Percentiles rank a stretch among this genome's conserved stretches.
Evolutionary conservation across 1,140 invertebrate genomes (phyloP).

Genomic region (Orius insidiosus): DNA sequence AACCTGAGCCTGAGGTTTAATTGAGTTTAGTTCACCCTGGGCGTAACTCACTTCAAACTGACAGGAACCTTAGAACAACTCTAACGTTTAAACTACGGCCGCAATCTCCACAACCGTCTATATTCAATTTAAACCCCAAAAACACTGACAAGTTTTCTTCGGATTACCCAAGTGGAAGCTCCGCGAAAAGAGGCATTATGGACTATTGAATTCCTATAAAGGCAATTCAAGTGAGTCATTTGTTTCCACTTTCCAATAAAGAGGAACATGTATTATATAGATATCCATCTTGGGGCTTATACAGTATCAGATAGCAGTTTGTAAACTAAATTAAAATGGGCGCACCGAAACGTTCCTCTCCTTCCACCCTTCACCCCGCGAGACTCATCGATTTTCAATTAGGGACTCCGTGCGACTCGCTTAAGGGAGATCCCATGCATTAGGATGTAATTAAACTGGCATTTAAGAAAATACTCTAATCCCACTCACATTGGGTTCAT

Average conservation of each 20-base stretch:
- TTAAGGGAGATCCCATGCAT: conserved; percentile 3
- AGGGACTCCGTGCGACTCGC: not conserved
- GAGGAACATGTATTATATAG: conserved; percentile 3
- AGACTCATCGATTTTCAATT: conserved; percentile 7
- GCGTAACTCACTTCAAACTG: conserved; percentile 1
- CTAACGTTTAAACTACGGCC: not conserved
- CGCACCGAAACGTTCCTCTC: not conserved
- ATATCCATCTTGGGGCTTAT: conserved; percentile 4
- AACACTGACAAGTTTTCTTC: no score
- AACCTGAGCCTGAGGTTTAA: conserved; percentile 1
- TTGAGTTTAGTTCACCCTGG: conserved; percentile 7
- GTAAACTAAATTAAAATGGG: conserved; percentile 7
- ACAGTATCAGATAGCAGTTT: conserved; percentile 5
- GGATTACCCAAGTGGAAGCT: no score
- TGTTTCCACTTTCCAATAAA: not conserved
- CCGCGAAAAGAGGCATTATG: no score
- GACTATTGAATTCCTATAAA: no score
- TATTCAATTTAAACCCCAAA: no score
- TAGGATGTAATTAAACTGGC: conserved; percentile 8
- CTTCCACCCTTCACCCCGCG: not conserved
- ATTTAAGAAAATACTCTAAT: conserved; percentile 8
- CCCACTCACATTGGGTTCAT: not conserved
- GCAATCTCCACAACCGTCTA: not conserved
- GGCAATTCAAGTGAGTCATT: not conserved
- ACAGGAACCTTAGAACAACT: no score